Evolutionary conservation across 2,797 vertebrate genomes (phyloP), one percentile per base, ranked within the genome.

Genomic region (Mormyrops boulengeri): DNA sequence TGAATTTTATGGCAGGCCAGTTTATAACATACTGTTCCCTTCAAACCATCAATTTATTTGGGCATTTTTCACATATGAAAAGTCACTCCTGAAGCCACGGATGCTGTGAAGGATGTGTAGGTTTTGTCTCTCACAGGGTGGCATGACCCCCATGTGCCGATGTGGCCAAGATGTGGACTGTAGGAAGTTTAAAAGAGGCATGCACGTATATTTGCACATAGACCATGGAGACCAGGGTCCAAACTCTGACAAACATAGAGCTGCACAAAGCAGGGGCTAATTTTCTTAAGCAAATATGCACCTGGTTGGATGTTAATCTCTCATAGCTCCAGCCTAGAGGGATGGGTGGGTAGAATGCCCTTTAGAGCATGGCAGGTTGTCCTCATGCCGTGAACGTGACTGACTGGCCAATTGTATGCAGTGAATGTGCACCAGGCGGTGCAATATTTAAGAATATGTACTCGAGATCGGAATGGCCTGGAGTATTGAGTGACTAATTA

Each of bases 181-280:
- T 8, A 85, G 47, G 47, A 85, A n/a, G 47, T 50, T 49, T 47
- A 44, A 50, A 30, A 50, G 11, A 85, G 47, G 82, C 7, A 44
- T 22, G 41, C 22, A 22, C 3, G 9, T n/a, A 30, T 34, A 19
- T 19, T 22, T 14, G 5, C 14, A 8, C 30, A 57, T 87, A 57
- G 53, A 57, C 50, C n/a, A 4, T 30, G 53, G 84, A 86, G 19
- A 53, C 7, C 22, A 55, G 82, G 41, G 82, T 19, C 41, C 62
- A 57, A 19, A 41, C 30, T 53, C 57, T 14, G 62, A 53, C 52
- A 90, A 90, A 90, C 92, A 95, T 93, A 93, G 92, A 92, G 88
- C 88, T 93, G 90, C 92, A 90, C 95, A 94, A 88, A 87, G 90
- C 92, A 93, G 91, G 55, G 91, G 93, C 91, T 94, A 91, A 90